Percentiles rank a stretch among this genome's conserved stretches.
Conservation (phyloP, 1,140 invertebrate genomes). For the Drosophila ananassae region DNA sequence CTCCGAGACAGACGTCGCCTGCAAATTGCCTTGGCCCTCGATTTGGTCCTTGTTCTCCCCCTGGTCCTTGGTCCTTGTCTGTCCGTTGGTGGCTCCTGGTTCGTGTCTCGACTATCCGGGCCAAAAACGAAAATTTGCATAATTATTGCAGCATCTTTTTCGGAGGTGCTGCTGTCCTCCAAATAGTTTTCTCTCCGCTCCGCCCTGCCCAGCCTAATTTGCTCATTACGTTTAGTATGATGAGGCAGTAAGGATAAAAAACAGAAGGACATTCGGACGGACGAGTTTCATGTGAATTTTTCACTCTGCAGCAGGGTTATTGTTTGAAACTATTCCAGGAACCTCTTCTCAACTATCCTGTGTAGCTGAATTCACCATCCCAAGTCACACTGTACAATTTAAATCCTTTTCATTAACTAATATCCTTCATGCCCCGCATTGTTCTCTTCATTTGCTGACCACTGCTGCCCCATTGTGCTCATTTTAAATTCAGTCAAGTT, state of each 20-base stretch:
- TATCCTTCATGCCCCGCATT: not conserved
- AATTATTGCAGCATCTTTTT: conserved; percentile 68
- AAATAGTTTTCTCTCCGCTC: conserved; percentile 30
- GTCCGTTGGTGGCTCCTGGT: conserved; percentile 45
- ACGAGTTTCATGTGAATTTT: not conserved
- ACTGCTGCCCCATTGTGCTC: conserved; percentile 29
- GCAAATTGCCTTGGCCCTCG: conserved; percentile 56
- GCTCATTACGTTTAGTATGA: conserved; percentile 67
- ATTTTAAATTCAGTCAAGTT: conserved; percentile 43
- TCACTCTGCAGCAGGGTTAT: conserved; percentile 17
- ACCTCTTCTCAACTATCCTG: too few relatives aligned
- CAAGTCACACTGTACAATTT: too few relatives aligned
- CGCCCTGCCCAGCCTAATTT: conserved; percentile 37
- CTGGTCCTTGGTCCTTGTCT: conserved; percentile 18
- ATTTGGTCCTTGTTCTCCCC: conserved; percentile 18
- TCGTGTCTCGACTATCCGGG: conserved; percentile 56
- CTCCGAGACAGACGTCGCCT: conserved; percentile 50
- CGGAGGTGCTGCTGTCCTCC: conserved; percentile 10
- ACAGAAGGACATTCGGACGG: conserved; percentile 10
- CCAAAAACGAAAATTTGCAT: conserved; percentile 64
- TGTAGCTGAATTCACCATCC: too few relatives aligned
- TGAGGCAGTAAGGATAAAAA: conserved; percentile 47
- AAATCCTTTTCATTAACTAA: conserved; percentile 14
- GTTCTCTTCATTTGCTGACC: conserved; percentile 15
- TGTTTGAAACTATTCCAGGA: not conserved